Evolutionary conservation across 2,113 vertebrate genomes (phyloP), one percentile per base, ranked within the genome.

Genomic region (Oryzias javanicus): DNA sequence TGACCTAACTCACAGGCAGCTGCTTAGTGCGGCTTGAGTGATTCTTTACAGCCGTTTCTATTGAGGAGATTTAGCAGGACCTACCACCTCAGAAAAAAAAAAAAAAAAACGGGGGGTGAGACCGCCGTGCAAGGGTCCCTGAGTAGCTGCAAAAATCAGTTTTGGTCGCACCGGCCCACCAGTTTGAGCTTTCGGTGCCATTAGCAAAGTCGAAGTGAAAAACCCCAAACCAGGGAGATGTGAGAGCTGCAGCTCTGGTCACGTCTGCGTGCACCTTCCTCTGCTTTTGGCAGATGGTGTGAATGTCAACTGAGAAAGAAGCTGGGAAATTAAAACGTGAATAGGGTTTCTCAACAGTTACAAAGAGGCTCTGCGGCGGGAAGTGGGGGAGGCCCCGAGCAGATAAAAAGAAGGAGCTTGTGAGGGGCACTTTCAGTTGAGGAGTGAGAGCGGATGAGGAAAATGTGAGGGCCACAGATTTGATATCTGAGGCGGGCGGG

Each of bases 21-120:
- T 97, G 96, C 95, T 98, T 97, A 98, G 95, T 98, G 95, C 94
- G 94, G 96, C 96, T 96, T 98, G 95, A 97, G 94, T 95, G 95
- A 92, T 93, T 95, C 95, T 96, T 96, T 96, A 97, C 92, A 98
- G 95, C 93, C 82, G 89, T 87, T 89, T 91, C 85, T 90, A 85
- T 81, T 82, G 83, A 77, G 47, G 81, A 80, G 85, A 79, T 70
- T 89, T 91, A 89, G 85, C 84, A 86, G 89, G 88, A 89, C 80
- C 74, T 88, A 90, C 88, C 86, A 94, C 90, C 93, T 93, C 93
- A 92, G 90, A 92, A 90, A 74, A 76, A 35, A 22, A 22, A 22
- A 22, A 3, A 2, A 22, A 22, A 22, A 22, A 22, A 22, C 2
- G 2, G 2, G 81, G 83, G 83, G 75, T 64, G 67, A 76, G 67